Conservation (phyloP, 1,140 invertebrate genomes). For the Phthorimaea operculella region DNA sequence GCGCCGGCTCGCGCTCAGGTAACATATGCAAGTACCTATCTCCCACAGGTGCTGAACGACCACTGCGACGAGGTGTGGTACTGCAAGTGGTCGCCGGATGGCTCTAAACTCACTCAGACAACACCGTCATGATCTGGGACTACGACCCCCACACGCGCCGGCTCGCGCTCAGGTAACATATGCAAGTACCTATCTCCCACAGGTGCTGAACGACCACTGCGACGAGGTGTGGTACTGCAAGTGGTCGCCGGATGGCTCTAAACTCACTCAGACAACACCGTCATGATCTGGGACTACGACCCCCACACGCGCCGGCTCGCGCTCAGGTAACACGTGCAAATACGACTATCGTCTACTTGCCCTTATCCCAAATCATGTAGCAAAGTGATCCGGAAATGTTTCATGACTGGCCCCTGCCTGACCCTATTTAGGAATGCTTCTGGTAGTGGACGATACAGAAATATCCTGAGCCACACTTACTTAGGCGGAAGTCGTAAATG, state of each 20-base stretch:
- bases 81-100: slow-evolving; percentile 96
- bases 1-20: slow-evolving; percentile 63
- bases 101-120: slow-evolving; percentile 93
- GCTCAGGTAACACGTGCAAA: slow-evolving; percentile 57
- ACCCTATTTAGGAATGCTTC: no score
- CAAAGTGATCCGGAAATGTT: no score
- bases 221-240: slow-evolving; percentile 99
- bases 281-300: slow-evolving; percentile 98
- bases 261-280: slow-evolving; percentile 94
- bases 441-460: no score
- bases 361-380: no score
- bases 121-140: slow-evolving; percentile 96
- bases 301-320: slow-evolving; percentile 72
- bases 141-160: slow-evolving; percentile 81
- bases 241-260: slow-evolving; percentile 95
- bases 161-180: slow-evolving; percentile 52
- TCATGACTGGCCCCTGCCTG: no score
- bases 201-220: slow-evolving; percentile 95
- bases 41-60: slow-evolving; percentile 91
- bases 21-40: no score
- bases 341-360: no score
- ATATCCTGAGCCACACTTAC: no score
- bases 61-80: slow-evolving; percentile 99
- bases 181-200: no score
- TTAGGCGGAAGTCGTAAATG: no score